Conservation (phyloP, 2,888 invertebrate genomes). For the Xestoiulus laeticollis region DNA sequence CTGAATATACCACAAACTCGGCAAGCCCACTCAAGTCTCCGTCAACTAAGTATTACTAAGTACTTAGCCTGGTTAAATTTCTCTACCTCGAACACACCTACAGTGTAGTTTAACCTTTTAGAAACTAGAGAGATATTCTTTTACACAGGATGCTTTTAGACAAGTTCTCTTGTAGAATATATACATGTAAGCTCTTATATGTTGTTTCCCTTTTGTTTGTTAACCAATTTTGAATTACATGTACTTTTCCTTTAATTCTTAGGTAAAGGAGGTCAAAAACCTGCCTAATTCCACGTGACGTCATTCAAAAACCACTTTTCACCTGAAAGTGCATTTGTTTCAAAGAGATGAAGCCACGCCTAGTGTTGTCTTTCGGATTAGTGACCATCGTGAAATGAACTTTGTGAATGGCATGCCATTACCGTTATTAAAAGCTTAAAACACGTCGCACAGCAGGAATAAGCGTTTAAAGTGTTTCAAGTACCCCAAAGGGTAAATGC, state of each 20-base stretch:
- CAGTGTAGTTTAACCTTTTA: too few relatives aligned
- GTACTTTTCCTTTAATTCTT: conserved; percentile 14
- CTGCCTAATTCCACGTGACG: neutral
- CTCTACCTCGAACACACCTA: too few relatives aligned
- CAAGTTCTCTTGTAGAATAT: too few relatives aligned
- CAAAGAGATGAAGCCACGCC: neutral
- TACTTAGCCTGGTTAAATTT: too few relatives aligned
- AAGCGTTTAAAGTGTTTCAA: neutral
- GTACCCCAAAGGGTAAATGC: neutral
- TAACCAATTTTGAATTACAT: neutral
- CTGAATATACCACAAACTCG: too few relatives aligned
- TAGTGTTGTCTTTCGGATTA: conserved; percentile 21
- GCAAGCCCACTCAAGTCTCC: too few relatives aligned
- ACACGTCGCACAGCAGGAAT: neutral
- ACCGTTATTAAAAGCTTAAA: conserved; percentile 37
- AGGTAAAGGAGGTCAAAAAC: conserved; percentile 4
- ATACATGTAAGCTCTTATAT: too few relatives aligned
- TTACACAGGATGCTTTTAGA: too few relatives aligned
- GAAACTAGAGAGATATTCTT: too few relatives aligned
- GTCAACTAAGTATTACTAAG: too few relatives aligned
- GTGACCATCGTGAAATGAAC: neutral
- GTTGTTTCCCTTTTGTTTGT: neutral
- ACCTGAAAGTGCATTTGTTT: neutral
- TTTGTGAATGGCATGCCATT: conserved; percentile 33
- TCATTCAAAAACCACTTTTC: neutral